These are phyloP conservation scores for Ennomos erosarius DNA, from an alignment of 2,888 invertebrate genomes.

Conservation along the genomic window DNA sequence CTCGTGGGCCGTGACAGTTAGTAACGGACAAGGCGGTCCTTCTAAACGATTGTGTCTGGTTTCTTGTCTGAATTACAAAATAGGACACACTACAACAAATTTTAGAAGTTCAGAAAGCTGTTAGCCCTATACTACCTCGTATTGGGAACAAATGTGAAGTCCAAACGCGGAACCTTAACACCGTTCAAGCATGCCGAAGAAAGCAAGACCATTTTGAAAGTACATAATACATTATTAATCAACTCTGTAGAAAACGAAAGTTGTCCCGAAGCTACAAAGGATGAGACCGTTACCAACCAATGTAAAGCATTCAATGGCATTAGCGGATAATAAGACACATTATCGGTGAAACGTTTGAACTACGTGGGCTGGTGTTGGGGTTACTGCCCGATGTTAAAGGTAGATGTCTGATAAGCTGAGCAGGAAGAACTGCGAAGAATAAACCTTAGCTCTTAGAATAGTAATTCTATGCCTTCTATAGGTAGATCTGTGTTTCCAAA, in stretches of 20 bases:
- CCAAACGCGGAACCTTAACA: too few relatives aligned
- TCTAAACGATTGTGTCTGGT: too few relatives aligned
- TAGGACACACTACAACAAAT: too few relatives aligned
- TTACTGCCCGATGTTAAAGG: constrained; percentile 12
- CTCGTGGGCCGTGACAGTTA: too few relatives aligned
- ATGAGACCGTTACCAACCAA: constrained; percentile 26
- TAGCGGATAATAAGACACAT: constrained; percentile 20
- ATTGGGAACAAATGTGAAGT: too few relatives aligned
- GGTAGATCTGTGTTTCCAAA: too few relatives aligned
- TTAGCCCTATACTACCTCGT: too few relatives aligned
- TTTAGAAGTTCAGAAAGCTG: too few relatives aligned
- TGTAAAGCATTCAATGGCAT: constrained; percentile 13
- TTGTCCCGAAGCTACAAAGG: constrained; percentile 51
- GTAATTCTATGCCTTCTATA: too few relatives aligned
- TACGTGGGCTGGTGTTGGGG: constrained; percentile 20
- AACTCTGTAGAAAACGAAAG: constrained; percentile 64
- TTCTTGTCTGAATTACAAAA: too few relatives aligned
- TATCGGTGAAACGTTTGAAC: constrained; percentile 15
- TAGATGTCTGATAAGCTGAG: constrained; percentile 18
- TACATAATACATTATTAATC: constrained; percentile 55
- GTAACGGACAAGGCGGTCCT: too few relatives aligned
- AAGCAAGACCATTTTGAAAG: constrained; percentile 27
- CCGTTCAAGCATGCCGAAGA: constrained; percentile 9
- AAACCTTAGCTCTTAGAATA: background rate
- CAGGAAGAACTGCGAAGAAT: background rate